Evolutionary conservation across 2,888 invertebrate genomes (phyloP), one percentile per base, ranked within the genome.

Genomic region (Labia minor): DNA sequence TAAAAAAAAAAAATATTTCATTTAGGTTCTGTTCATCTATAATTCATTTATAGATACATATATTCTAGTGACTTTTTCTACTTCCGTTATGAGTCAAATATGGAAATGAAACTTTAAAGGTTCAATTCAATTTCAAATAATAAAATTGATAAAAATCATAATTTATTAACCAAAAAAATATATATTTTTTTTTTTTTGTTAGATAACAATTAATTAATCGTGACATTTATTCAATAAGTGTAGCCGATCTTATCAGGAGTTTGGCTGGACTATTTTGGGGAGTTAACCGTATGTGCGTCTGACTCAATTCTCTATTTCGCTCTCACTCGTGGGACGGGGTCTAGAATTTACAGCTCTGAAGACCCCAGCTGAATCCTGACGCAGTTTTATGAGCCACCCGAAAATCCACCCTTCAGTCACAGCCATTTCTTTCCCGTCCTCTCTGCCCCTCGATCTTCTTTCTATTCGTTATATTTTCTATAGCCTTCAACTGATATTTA

Each of bases 121-220:
- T 49, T 49, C 4, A 49, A 14, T 49, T 49, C n/a, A 49, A 14
- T 49, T 49, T 49, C 49, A 49, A 49, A 49, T 49, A 49, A 49
- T 10, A 49, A 49, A 49, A 49, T n/a, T 49, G 49, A 49, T 49
- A 49, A 49, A 49, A 49, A 49, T 49, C 49, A 49, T 14, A 14
- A 49, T 49, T 49, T 49, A 49, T 49, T 49, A 49, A 49, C 49
- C n/a, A 3, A 49, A 49, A 49, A 16, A 11, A 11, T 49, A 49
- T 26, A 26, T 26, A 26, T 26, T 26, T 26, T 26, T 26, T 6
- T 26, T 26, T 49, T 14, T 49, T 14, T 4, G 4, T 16, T 49
- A 49, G 49, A 49, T 49, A 49, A 49, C 49, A 49, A 49, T 49
- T 49, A 49, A 49, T 49, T 49, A 49, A 49, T 49, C 49, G 49